phyloP scores from a whole-genome alignment of 2,888 invertebrate species.

The Ophion ellenae region DNA sequence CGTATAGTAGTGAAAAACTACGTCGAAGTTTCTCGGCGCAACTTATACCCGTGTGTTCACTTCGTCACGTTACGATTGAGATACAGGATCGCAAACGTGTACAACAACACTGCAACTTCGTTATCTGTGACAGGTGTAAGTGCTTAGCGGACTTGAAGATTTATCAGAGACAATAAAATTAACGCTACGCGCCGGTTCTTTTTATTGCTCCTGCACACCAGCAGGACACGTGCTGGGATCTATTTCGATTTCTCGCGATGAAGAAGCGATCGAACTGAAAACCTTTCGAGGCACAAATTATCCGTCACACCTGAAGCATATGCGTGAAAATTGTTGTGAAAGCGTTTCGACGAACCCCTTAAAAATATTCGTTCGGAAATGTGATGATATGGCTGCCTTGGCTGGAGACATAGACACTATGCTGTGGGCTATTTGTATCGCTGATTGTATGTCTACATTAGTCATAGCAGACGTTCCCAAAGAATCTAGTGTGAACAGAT shows the following conservation, averaged over 20 bases:
- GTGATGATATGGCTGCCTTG: not conserved
- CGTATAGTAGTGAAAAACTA: not conserved
- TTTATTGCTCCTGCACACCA: not conserved
- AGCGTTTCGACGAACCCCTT: too few relatives aligned
- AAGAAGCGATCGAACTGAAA: not conserved
- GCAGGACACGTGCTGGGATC: not conserved
- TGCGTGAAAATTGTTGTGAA: too few relatives aligned
- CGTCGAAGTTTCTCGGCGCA: constrained; percentile 5
- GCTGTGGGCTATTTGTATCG: not conserved
- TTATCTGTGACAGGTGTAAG: constrained; percentile 67
- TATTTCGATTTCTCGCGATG: constrained; percentile 3
- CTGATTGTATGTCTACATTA: not conserved
- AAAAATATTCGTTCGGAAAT: not conserved
- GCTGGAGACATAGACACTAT: not conserved
- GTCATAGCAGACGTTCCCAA: not conserved
- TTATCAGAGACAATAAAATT: constrained; percentile 63
- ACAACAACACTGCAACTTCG: constrained; percentile 43
- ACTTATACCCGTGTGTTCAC: not conserved
- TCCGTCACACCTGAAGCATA: not conserved
- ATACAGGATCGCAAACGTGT: constrained; percentile 27
- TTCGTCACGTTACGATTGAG: not conserved
- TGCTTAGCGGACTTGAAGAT: constrained; percentile 52
- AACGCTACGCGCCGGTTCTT: constrained; percentile 14
- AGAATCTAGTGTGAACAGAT: not conserved
- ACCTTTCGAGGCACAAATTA: not conserved